Base-by-base conservation (phyloP, 2,113 vertebrate species). In the Leptocoma aspasia region DNA sequence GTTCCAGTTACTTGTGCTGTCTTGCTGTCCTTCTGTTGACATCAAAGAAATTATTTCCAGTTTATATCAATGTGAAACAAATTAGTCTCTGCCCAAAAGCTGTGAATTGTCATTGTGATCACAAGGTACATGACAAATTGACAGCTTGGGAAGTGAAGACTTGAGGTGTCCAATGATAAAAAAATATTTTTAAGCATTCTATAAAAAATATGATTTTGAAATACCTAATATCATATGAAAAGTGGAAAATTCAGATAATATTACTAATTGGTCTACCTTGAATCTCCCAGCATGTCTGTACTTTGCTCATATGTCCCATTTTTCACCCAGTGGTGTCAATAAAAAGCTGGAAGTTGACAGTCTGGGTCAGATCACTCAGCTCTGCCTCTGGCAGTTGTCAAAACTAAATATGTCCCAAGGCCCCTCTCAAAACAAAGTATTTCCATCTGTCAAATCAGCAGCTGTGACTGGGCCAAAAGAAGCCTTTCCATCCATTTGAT, bases 381-480 rank as follows among this genome's bases (percentile, higher is more conserved):
- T 87, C 42, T 90, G 71, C 88, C 90, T 83, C 93, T 80, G 88
- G 85, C 88, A 66, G 17, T 77, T 96, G 82, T 95, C 95, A 90
- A 39, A 83, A 82, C 9, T 20, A 56, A 70, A 22, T 35, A 45
- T 80, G 90, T 81, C 85, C 91, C 54, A 70, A 72, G 70, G 33
- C 21, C 26, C 18, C 18, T 39, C 71, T 89, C 39, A 82, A 86
- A 47, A 3, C 47, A 81, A 50, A 78, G 37, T 68, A 84, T 89
- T 95, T 88, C 69, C 69, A 84, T 93, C 94, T 84, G 76, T 89
- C 72, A 93, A 56, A 91, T 71, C 69, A 86, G 76, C 52, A 89
- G 64, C 69, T 94, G 47, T 60, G 80, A 27, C 11, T 44, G 52
- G 61, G 33, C 68, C 77, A 89, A 30, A 60, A 86, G 39, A 86